Evolutionary conservation across 2,797 vertebrate genomes (phyloP).

Genomic region (Falco rusticolus): DNA sequence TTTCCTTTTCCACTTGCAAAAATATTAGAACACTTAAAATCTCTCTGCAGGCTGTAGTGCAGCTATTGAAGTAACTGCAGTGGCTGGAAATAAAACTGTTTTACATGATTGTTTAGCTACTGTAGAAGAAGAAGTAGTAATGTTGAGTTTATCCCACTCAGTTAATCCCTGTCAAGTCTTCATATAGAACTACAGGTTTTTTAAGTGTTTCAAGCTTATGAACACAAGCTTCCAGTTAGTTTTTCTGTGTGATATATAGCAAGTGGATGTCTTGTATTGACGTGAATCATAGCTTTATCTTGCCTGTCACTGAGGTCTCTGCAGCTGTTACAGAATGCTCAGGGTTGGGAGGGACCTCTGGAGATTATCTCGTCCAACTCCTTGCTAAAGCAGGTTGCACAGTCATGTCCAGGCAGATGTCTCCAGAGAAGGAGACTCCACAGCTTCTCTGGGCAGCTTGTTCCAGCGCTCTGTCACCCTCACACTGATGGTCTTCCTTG

Average conservation of each 20-base stretch:
- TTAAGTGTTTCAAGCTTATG: not conserved
- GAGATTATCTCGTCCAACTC: too few relatives aligned
- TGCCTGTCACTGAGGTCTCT: not conserved
- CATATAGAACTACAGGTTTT: not conserved
- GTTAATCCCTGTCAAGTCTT: not conserved
- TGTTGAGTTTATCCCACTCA: not conserved
- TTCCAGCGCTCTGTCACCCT: too few relatives aligned
- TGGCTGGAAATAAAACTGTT: not conserved
- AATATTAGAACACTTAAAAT: not conserved
- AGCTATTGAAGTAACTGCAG: not conserved
- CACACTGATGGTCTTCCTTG: too few relatives aligned
- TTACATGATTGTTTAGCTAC: not conserved
- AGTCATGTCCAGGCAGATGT: too few relatives aligned
- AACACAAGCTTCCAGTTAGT: not conserved
- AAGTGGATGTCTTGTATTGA: rapidly evolving
- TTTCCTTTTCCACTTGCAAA: not conserved
- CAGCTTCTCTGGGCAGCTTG: too few relatives aligned
- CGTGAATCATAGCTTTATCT: not conserved
- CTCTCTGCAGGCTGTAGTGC: not conserved
- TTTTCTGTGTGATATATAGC: not conserved
- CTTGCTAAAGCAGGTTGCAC: too few relatives aligned
- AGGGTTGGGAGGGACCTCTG: too few relatives aligned
- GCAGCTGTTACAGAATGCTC: not conserved
- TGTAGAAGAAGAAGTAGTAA: not conserved
- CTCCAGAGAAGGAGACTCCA: too few relatives aligned